phyloP scores from a whole-genome alignment of 2,888 invertebrate genomes.

The Leptodirus hochenwartii region DNA sequence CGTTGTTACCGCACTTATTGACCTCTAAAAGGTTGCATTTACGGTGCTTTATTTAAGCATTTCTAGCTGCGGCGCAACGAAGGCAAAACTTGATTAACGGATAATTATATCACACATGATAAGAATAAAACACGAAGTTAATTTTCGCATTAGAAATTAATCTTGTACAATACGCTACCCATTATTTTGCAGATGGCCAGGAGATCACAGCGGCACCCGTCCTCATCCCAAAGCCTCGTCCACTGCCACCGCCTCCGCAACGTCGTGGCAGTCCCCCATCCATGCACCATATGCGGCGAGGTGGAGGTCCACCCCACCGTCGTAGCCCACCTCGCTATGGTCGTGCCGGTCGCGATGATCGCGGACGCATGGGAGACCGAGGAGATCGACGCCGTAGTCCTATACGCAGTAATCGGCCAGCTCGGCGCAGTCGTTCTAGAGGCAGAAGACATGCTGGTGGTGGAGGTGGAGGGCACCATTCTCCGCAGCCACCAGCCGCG shows the following conservation, averaged over 20 bases:
- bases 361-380: background rate
- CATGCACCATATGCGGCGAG: slow-evolving; percentile 26
- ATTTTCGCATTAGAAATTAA: too few relatives aligned
- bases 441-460: too few relatives aligned
- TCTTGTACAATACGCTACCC: too few relatives aligned
- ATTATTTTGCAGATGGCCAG: too few relatives aligned
- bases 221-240: slow-evolving; percentile 53
- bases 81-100: too few relatives aligned
- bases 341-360: background rate
- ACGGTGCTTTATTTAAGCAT: too few relatives aligned
- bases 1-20: too few relatives aligned
- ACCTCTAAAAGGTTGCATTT: too few relatives aligned
- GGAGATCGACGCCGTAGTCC: slow-evolving; percentile 1
- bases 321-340: slow-evolving; percentile 26
- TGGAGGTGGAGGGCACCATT: slow-evolving; percentile 34
- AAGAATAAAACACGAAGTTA: too few relatives aligned
- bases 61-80: too few relatives aligned
- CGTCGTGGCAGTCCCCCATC: slow-evolving; percentile 30
- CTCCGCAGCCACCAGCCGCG: slow-evolving; percentile 37
- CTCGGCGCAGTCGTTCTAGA: slow-evolving; percentile 32
- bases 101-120: too few relatives aligned
- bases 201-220: slow-evolving; percentile 94
- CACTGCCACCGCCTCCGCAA: slow-evolving; percentile 27
- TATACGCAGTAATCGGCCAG: slow-evolving; percentile 14
- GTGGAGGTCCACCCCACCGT: slow-evolving; percentile 24